Percentiles rank a stretch among this genome's conserved stretches.
phyloP scores from a whole-genome alignment of 2,888 invertebrate genomes.

The Synanthedon formicaeformis region DNA sequence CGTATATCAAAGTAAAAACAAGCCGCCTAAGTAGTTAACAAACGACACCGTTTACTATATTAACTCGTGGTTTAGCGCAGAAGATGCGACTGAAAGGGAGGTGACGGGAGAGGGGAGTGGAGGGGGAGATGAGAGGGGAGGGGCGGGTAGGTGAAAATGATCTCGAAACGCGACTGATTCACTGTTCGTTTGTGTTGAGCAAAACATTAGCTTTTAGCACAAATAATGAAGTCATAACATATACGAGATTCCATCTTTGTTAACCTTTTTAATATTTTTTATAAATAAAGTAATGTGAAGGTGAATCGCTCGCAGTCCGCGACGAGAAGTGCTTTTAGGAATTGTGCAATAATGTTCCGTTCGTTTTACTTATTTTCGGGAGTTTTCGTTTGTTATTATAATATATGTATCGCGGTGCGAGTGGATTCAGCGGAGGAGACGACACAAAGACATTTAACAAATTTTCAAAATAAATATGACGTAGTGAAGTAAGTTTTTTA shows the following conservation, averaged over 20 bases:
- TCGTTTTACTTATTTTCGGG: too few species aligned
- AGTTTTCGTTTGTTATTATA: too few species aligned
- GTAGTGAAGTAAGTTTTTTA: constrained; percentile 51
- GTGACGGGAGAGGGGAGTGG: constrained; percentile 18
- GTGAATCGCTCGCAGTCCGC: constrained; percentile 38
- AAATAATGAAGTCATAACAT: constrained; percentile 9
- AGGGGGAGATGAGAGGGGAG: constrained; percentile 18
- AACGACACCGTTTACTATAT: too few species aligned
- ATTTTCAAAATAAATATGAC: constrained; percentile 66
- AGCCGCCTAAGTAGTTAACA: too few species aligned
- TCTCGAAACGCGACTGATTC: constrained; percentile 48
- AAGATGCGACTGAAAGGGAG: constrained; percentile 7
- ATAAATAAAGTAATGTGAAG: constrained; percentile 35
- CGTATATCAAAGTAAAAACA: too few species aligned
- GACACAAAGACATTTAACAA: constrained; percentile 68
- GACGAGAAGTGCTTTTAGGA: constrained; percentile 20
- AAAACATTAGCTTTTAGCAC: constrained; percentile 3
- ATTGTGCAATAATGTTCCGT: constrained; percentile 8
- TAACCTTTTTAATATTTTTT: constrained; percentile 33
- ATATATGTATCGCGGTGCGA: constrained; percentile 39
- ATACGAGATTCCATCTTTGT: constrained; percentile 49
- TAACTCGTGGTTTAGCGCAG: constrained; percentile 2
- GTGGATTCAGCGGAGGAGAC: constrained; percentile 60
- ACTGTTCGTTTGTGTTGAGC: constrained; percentile 16
- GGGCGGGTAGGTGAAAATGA: constrained; percentile 31